Evolutionary conservation across 1,140 invertebrate genomes (phyloP).

Genomic region (Mycetomoellerius zeteki): DNA sequence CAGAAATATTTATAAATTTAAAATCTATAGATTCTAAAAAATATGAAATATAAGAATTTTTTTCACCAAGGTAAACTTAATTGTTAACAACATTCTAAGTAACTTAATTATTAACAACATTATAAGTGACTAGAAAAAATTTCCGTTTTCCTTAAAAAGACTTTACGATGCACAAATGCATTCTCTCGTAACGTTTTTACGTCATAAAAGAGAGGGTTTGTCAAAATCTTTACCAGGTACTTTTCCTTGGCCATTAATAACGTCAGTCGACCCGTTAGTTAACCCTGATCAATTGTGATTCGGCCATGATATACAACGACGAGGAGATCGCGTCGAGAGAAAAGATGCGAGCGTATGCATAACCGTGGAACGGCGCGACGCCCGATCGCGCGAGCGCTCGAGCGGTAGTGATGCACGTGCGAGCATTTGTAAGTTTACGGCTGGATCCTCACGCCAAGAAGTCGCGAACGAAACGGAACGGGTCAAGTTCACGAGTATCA

Average conservation of each 20-base stretch:
- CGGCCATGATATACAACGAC: not conserved
- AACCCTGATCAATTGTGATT: conserved; percentile 14
- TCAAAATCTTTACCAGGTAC: conserved; percentile 3
- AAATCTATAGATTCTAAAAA: too few relatives aligned
- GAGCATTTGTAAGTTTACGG: not conserved
- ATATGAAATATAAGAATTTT: too few relatives aligned
- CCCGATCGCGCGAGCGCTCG: not conserved
- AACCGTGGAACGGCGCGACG: not conserved
- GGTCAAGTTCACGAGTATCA: conserved; percentile 34
- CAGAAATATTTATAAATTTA: too few relatives aligned
- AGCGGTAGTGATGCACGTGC: conserved; percentile 14
- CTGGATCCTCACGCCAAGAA: not conserved
- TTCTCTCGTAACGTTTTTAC: not conserved
- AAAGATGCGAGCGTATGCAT: not conserved
- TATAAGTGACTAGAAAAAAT: not conserved
- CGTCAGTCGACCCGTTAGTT: conserved; percentile 5
- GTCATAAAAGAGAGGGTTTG: not conserved
- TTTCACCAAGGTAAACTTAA: too few relatives aligned
- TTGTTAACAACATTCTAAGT: too few relatives aligned
- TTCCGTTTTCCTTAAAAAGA: not conserved
- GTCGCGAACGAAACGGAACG: not conserved
- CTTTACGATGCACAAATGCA: not conserved
- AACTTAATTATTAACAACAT: too few relatives aligned
- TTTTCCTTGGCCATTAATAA: conserved; percentile 17
- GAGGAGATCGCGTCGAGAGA: not conserved